These are phyloP conservation scores for Abramis brama DNA, from an alignment of 2,113 vertebrate genomes.

Conservation along the genomic window DNA sequence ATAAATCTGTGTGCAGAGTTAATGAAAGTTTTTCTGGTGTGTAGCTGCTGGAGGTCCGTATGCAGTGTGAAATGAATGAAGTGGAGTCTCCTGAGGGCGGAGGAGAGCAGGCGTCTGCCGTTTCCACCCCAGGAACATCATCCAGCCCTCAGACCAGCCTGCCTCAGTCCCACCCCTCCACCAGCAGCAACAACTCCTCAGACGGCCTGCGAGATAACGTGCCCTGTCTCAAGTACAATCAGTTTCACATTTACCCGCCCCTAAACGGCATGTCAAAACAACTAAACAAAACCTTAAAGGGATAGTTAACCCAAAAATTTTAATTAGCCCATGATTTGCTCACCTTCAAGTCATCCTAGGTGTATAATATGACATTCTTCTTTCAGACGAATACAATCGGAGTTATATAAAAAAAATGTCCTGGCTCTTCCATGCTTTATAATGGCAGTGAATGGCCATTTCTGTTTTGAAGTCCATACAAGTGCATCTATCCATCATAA, in stretches of 20 bases:
- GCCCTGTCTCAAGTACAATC: slow-evolving; percentile 88
- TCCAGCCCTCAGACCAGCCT: slow-evolving; percentile 84
- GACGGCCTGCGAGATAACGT: slow-evolving; percentile 91
- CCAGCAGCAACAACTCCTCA: slow-evolving; percentile 87
- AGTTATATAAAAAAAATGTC: no score
- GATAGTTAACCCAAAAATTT: no score
- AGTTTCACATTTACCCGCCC: not conserved
- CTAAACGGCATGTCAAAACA: not conserved
- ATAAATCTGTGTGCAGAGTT: not conserved
- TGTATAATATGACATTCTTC: no score
- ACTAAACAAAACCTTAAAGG: not conserved
- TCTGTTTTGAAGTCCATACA: no score
- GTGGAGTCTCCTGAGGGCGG: slow-evolving; percentile 85
- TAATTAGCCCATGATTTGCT: no score
- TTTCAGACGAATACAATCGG: no score
- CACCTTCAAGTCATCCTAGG: no score
- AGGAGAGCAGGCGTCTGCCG: slow-evolving; percentile 83
- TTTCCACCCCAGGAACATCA: slow-evolving; percentile 80
- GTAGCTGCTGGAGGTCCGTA: slow-evolving; percentile 92
- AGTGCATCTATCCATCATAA: no score
- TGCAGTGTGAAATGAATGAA: slow-evolving; percentile 88
- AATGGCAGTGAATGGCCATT: no score
- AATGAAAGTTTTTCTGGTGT: not conserved
- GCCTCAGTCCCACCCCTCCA: slow-evolving; percentile 83
- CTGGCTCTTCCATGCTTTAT: no score